Evolutionary conservation across 2,888 invertebrate species (phyloP), one percentile per base, ranked within the genome.

Genomic region (Boloria euphrosyne): DNA sequence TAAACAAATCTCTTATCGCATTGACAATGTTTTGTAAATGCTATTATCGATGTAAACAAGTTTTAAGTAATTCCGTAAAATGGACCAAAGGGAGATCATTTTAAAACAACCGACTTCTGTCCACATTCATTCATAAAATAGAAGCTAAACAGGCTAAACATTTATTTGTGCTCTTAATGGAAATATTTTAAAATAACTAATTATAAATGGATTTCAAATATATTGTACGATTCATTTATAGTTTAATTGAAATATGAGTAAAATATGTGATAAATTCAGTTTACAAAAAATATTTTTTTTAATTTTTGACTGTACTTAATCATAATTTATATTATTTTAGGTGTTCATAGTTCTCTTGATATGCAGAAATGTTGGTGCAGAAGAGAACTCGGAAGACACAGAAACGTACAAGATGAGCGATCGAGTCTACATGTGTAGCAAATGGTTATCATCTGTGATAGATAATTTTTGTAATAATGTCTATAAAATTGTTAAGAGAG

Each of bases 1-100:
- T 74, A 78, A 74, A 79, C 67, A 71, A 74, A 75, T 74, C 71
- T 70, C 69, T 85, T 85, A 87, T 87, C 83, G 77, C 76, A 80
- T 80, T 79, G 81, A 80, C 81, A 80, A 80, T 85, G 78, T 87
- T 88, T 87, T 84, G 89, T 89, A 84, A 87, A 86, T 78, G 79
- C 60, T 71, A 74, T 80, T 86, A 85, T 86, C 83, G 77, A 81
- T 79, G 80, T 86, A 85, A 87, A 86, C 85, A 86, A 84, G 76
- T 87, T 84, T 85, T 57, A 81, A 85, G 85, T 88, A 85, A 89
- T 82, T 82, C 83, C 83, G 84, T 86, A 85, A 85, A 86, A 77
- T 87, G 85, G 80, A 86, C 85, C 81, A 83, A 71, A 63, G 71
- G 66, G 71, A 73, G 79, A 67, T 73, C 86, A 87, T 89, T 86